Evolutionary conservation across 2,113 vertebrate species (phyloP), one percentile per base, ranked within the genome.

Genomic region (Ammospiza caudacuta): DNA sequence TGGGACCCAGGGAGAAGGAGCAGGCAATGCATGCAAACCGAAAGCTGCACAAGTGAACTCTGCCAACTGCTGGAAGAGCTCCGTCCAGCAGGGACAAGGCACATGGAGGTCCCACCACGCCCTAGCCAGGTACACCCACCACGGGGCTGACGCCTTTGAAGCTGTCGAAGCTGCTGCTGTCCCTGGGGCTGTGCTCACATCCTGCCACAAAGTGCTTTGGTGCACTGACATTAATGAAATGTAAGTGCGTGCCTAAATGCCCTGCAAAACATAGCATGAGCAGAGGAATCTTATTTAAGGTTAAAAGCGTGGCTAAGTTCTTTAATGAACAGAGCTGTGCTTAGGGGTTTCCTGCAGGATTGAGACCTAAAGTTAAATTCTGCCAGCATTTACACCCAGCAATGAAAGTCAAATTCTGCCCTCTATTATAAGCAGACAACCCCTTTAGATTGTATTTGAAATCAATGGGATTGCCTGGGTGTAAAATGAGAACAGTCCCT

Each of bases 361-460:
- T 86, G 69, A 95, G 88, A 94, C 76, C 93, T 68, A 94, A 91
- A 92, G 87, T 94, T 92, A 93, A 94, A 96, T 92, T 96, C 88
- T 90, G 62, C 69, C 69, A 27, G 89, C 87, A 70, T 91, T 95
- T 96, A 93, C 90, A 92, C 93, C 81, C 62, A 66, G 94, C 91
- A 95, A 89, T 94, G 94, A 93, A 96, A 96, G 90, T 96, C 93
- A 96, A 94, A 96, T 96, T 97, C 93, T 96, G 90, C 93, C 94
- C 93, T 96, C 95, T 96, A 96, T 96, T 97, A 96, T 78, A 95
- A 92, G 94, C 92, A 96, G 84, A 95, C 92, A 96, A 97, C 82
- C 83, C 83, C 55, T 94, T 87, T 90, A 95, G 90, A 92, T 84
- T 95, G 91, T 95, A 96, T 96, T 95, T 92, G 91, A 95, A 95